Conservation (phyloP, 2,113 vertebrate genomes). For the Urocolius indicus region DNA sequence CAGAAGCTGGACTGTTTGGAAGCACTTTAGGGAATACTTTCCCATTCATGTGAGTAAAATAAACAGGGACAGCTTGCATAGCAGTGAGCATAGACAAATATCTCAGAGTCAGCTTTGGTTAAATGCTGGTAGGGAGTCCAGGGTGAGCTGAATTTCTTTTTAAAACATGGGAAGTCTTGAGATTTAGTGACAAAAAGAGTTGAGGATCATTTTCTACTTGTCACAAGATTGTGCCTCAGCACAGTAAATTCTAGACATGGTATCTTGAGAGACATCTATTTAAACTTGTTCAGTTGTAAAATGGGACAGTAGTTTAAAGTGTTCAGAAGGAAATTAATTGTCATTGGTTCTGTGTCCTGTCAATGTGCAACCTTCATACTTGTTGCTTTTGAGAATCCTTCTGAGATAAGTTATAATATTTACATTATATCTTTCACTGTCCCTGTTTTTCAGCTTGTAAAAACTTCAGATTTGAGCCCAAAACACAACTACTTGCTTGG, state of each 20-base stretch:
- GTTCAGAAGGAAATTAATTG: neutral
- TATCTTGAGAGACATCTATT: neutral
- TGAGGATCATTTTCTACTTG: neutral
- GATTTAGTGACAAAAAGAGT: neutral
- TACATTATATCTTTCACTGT: neutral
- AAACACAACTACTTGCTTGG: constrained; percentile 82
- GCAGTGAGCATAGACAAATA: rapidly evolving
- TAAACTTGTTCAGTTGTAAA: neutral
- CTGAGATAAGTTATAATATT: neutral
- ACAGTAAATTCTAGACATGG: neutral
- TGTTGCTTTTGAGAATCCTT: neutral
- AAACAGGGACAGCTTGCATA: neutral
- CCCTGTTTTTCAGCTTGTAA: constrained; percentile 75
- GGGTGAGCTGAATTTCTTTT: neutral
- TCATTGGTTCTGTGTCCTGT: neutral
- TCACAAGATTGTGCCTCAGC: neutral
- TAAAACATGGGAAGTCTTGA: neutral
- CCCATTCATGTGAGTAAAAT: constrained; percentile 84
- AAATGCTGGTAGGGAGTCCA: neutral
- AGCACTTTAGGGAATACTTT: constrained; percentile 90
- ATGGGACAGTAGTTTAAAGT: neutral
- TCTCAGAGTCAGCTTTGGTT: neutral
- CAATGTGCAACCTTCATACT: neutral
- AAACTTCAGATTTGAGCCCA: constrained; percentile 80
- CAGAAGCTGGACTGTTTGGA: constrained; percentile 85